These are phyloP conservation scores for Sorex fumeus DNA, from an alignment of 2,113 vertebrate genomes.

Conservation along the genomic window DNA sequence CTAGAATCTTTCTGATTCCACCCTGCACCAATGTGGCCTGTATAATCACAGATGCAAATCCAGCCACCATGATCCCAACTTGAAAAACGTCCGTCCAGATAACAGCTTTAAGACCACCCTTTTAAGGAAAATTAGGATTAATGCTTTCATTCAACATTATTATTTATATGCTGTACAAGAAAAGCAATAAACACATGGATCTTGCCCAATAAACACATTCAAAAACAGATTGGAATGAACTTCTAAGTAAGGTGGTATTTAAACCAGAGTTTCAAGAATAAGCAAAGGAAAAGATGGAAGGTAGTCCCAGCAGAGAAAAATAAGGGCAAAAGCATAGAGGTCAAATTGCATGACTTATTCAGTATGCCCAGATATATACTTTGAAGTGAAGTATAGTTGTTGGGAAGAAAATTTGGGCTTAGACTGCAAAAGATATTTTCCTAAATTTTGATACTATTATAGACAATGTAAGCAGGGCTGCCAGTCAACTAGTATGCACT, in stretches of 20 bases:
- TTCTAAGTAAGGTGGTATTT: background rate
- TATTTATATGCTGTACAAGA: background rate
- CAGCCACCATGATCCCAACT: conserved; percentile 92
- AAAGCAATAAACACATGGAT: background rate
- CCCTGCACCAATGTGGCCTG: conserved; percentile 87
- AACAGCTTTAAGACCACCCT: conserved; percentile 95
- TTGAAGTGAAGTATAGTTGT: background rate
- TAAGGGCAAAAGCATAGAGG: background rate
- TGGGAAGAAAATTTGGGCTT: background rate
- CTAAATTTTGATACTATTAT: conserved; percentile 38
- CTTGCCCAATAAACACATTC: background rate
- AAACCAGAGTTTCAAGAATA: background rate
- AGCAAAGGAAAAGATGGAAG: conserved; percentile 42
- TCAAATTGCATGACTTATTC: background rate
- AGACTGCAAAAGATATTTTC: background rate
- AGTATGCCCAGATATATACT: background rate
- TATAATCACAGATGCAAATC: conserved; percentile 91
- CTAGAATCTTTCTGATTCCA: conserved; percentile 88
- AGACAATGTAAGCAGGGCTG: background rate
- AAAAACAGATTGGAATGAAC: background rate
- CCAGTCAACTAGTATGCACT: background rate
- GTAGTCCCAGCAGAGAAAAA: background rate
- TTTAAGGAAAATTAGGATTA: conserved; percentile 66
- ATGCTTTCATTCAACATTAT: background rate
- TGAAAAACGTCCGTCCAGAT: conserved; percentile 96